A percentile compares a stretch with the other conserved stretches of the same genome.
phyloP scores from a whole-genome alignment of 1,140 invertebrate species.

The Bathynomus jamesi region DNA sequence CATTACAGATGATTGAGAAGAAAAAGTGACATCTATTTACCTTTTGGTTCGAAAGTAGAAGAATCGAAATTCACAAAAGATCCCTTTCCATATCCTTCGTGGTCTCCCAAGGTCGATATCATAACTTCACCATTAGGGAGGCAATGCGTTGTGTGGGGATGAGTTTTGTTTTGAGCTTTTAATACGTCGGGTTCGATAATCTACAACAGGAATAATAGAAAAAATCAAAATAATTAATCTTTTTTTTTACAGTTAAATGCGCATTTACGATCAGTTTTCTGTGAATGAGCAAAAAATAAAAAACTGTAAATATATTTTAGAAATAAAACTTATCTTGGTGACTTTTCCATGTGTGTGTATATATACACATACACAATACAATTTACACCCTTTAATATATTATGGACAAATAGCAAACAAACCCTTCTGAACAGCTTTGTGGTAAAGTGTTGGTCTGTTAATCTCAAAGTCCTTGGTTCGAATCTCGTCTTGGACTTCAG shows the following conservation, averaged over 20 bases:
- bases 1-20: background rate
- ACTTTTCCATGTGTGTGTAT: no score
- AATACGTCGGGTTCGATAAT: conserved; percentile 56
- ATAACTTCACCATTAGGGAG: conserved; percentile 83
- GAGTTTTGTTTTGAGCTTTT: conserved; percentile 61
- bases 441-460: no score
- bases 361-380: no score
- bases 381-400: no score
- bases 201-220: conserved; percentile 39
- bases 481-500: no score
- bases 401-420: no score
- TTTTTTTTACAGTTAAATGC: background rate
- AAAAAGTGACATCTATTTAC: conserved; percentile 8
- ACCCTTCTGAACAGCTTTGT: no score
- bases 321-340: no score
- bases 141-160: conserved; percentile 91
- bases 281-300: background rate
- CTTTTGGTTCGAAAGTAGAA: conserved; percentile 64
- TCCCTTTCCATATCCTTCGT: conserved; percentile 60
- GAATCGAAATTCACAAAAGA: conserved; percentile 86
- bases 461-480: no score
- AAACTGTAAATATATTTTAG: no score
- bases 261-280: background rate
- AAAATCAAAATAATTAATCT: background rate
- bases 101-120: conserved; percentile 87